These are phyloP conservation scores for Biston stratarius DNA, from an alignment of 2,888 invertebrate genomes.

Conservation along the genomic window DNA sequence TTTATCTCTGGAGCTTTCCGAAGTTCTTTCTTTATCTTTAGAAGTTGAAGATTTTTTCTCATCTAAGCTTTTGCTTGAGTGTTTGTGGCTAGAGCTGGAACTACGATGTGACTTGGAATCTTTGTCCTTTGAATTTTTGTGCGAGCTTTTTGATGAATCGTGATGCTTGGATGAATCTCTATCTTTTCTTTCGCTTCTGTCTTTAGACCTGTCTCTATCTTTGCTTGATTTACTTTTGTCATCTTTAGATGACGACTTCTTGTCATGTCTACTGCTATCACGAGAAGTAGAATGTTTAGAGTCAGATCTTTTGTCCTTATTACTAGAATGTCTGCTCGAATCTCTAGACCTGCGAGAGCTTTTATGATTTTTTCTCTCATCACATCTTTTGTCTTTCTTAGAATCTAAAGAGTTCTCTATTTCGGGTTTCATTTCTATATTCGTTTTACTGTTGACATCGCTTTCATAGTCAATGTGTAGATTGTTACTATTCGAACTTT, in stretches of 20 bases:
- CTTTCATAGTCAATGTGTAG: constrained; percentile 81
- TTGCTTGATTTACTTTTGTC: constrained; percentile 71
- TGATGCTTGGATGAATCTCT: constrained; percentile 73
- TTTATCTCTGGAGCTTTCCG: constrained; percentile 64
- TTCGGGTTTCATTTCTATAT: constrained; percentile 68
- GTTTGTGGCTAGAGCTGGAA: constrained; percentile 68
- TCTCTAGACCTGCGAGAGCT: constrained; percentile 78
- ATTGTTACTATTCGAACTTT: constrained; percentile 80
- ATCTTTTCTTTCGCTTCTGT: constrained; percentile 71
- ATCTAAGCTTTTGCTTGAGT: constrained; percentile 71
- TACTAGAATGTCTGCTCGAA: constrained; percentile 73
- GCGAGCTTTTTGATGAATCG: constrained; percentile 61
- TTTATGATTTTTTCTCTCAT: constrained; percentile 72
- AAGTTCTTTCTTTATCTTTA: constrained; percentile 51
- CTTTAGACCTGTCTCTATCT: constrained; percentile 68
- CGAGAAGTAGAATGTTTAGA: constrained; percentile 75
- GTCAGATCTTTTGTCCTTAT: constrained; percentile 73
- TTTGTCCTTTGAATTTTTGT: constrained; percentile 69
- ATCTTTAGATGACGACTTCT: constrained; percentile 68
- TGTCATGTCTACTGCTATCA: constrained; percentile 72
- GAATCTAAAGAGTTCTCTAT: constrained; percentile 69
- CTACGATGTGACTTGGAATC: constrained; percentile 72
- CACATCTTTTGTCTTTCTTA: constrained; percentile 67
- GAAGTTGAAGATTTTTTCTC: constrained; percentile 65
- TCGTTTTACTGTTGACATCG: constrained; percentile 79